These are phyloP conservation scores for Scaptomyza caliginosa DNA, from an alignment of 2,888 invertebrate genomes.

Conservation along the genomic window DNA sequence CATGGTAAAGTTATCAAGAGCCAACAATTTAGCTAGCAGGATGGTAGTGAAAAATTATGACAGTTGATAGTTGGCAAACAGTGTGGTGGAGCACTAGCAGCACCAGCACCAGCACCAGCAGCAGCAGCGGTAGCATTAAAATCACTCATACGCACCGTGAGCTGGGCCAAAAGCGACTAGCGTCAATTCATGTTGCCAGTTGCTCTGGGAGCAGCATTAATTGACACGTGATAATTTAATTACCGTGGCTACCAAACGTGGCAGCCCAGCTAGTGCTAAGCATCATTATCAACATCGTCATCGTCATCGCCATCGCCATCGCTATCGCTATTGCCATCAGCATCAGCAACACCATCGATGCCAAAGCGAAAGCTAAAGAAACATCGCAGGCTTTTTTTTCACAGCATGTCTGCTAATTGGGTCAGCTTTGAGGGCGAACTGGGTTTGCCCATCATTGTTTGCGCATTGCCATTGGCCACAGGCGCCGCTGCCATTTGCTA, in stretches of 20 bases:
- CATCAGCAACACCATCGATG: constrained; percentile 11
- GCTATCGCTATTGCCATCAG: constrained; percentile 40
- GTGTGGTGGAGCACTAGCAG: constrained; percentile 15
- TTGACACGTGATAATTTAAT: constrained; percentile 77
- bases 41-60: constrained; percentile 50
- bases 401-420: constrained; percentile 62
- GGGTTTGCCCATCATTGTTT: constrained; percentile 61
- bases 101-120: background rate
- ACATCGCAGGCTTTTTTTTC: constrained; percentile 24
- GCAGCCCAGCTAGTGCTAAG: constrained; percentile 53
- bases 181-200: constrained; percentile 37
- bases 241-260: constrained; percentile 73
- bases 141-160: constrained; percentile 62
- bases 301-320: constrained; percentile 43
- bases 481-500: constrained; percentile 22
- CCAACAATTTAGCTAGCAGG: constrained; percentile 37
- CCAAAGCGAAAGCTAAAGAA: constrained; percentile 38
- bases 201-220: constrained; percentile 63
- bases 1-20: constrained; percentile 36
- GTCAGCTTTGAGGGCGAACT: constrained; percentile 56
- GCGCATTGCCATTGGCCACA: constrained; percentile 64
- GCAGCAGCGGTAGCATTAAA: constrained; percentile 39
- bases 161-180: constrained; percentile 22
- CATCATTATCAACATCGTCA: constrained; percentile 38
- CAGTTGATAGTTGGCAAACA: constrained; percentile 52